Base-by-base conservation (phyloP, 2,113 vertebrate species). In the Dromiciops gliroides region DNA sequence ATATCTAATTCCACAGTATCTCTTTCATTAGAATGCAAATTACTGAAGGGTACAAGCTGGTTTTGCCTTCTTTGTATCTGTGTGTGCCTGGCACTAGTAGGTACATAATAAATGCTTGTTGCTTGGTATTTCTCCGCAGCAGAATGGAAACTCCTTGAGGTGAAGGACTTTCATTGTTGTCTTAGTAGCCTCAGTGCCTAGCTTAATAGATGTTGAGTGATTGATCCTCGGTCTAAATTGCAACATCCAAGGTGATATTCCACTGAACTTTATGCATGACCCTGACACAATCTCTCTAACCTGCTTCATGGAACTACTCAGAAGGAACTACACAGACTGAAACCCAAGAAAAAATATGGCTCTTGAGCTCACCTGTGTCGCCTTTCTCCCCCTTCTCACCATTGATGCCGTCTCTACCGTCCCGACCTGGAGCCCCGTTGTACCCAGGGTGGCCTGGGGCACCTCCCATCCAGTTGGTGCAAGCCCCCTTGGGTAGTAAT, bases 381-480 rank as follows among this genome's bases (percentile, higher is more conserved):
- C 99, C 99, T 95, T 98, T 98, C 26, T 99, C 99, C 67, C 99
- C 99, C 90, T 98, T 99, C 50, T 97, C 94, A 8, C 99, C 99
- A 0, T 98, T 96, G 89, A 48, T 96, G 48, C 99, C 99, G 0
- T 99, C 99, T 97, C 98, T 99, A 7, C 99, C 99, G 0, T 99
- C 99, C 91, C 99, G 97, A 2, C 99, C 99, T 0, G 99, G 98
- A 31, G 60, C 88, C 14, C 99, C 99, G 0, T 99, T 98, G 97
- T 99, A 98, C 83, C 99, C 99, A 0, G 99, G 99, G 50, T 98
- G 98, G 24, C 99, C 99, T 0, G 99, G 98, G 0, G 99, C 97
- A 96, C 99, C 99, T 14, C 98, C 98, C 98, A 99, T 99, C 99
- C 99, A 99, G 2, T 98, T 98, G 93, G 97, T 89, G 95, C 99